Conservation (phyloP, 2,888 invertebrate genomes). For the Liopterus haemorrhoidalis region DNA sequence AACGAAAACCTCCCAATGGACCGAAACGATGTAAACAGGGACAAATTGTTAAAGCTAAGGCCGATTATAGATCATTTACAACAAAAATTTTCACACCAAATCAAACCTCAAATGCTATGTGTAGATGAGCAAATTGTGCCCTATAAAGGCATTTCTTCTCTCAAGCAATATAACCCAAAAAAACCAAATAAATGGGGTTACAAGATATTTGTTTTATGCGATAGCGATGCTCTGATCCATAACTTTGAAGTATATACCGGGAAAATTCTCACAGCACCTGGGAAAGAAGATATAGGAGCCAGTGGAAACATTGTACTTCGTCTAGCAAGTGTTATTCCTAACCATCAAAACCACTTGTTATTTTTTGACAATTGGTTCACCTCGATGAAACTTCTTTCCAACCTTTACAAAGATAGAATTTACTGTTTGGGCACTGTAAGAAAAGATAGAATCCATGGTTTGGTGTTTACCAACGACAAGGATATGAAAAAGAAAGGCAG, state of each 20-base stretch:
- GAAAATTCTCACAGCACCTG: too few species aligned
- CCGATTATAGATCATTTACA: not conserved
- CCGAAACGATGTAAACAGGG: not conserved
- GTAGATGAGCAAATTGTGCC: too few species aligned
- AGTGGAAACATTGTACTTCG: not conserved
- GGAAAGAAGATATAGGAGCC: too few species aligned
- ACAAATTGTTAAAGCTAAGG: conserved; percentile 10
- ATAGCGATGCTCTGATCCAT: too few species aligned
- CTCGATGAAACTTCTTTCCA: conserved; percentile 1
- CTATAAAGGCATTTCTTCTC: too few species aligned
- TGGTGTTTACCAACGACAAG: conserved; percentile 21
- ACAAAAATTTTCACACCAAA: not conserved
- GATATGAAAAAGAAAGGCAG: conserved; percentile 23
- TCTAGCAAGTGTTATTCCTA: not conserved
- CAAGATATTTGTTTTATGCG: too few species aligned
- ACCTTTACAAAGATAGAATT: conserved; percentile 7
- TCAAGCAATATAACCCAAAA: too few species aligned
- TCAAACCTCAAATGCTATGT: conserved; percentile 4
- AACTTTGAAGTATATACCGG: conserved; percentile 18
- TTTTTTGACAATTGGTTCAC: conserved; percentile 28
- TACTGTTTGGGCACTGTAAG: conserved; percentile 5
- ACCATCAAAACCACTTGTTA: not conserved
- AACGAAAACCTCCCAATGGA: conserved; percentile 6
- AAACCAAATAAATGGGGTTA: too few species aligned
- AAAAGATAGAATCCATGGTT: conserved; percentile 7